Base-by-base conservation (phyloP, 2,888 invertebrate genomes). In the Lepidochrysops patricia region DNA sequence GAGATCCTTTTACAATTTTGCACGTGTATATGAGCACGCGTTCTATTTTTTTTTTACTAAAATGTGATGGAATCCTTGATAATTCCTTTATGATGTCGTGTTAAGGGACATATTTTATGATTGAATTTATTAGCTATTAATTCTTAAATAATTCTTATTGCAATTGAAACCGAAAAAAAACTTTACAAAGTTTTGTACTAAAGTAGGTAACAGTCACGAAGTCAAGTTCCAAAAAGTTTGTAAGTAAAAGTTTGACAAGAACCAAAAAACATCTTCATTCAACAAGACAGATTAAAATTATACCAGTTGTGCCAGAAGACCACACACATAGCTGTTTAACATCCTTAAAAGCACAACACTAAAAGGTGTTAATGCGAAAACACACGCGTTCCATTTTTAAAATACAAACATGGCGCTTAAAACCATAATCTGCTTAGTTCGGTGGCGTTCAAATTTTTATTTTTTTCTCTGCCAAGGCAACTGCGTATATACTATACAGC, bases 341-440 rank as follows among this genome's bases (percentile, higher is more conserved):
- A 65, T 72, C 71, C 73, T 74, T 80, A 79, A 79, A 81, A 82
- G 79, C 75, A 75, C 76, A 75, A 78, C 82, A 86, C 82, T 88
- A 84, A 87, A 88, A 87, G 85, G 88, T 84, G 88, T 76, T 88
- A 88, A 88, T 75, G 77, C 79, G 78, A 82, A 87, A 84, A 78
- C 77, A 82, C 79, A 79, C 71, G 62, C 68, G 77, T 77, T 74
- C 82, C 82, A 81, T 84, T 84, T 84, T 83, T 81, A 76, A 74
- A 83, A 80, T 70, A 72, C 75, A 84, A 87, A 86, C 79, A 84
- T 75, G 75, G 77, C 74, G 73, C 75, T 80, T 79, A 82, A 78
- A 79, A 75, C 83, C 74, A 82, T 88, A 87, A 88, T 87, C 84
- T 80, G 76, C 75, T 76, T 76, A 75, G 72, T 70, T 68, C 70